Base-by-base conservation (phyloP, 2,113 vertebrate species). In the Ondatra zibethicus region DNA sequence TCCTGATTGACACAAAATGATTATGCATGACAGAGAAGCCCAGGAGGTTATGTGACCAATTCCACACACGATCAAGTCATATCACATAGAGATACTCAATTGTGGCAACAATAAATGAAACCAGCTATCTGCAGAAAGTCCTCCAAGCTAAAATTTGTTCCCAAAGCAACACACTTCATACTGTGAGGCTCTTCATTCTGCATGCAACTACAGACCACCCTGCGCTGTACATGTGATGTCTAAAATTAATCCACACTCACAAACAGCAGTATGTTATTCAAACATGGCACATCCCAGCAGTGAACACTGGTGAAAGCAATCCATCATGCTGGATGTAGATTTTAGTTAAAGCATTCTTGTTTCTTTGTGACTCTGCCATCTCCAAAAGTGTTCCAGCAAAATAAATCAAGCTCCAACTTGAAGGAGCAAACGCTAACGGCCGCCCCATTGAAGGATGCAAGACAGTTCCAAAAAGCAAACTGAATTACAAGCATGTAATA, bases 381-480 rank as follows among this genome's bases (percentile, higher is more conserved):
- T 92, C 75, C 94, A 29, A 76, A 95, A 76, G 68, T 90, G 68
- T 85, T 96, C 36, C 45, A 36, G 86, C 23, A 75, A 81, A 93
- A 82, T 78, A 68, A 97, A 81, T 87, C 31, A 81, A 76, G 81
- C 58, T 61, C 12, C 39, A 72, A 25, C 90, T 45, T 45, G 76
- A 91, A 95, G 90, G 39, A 78, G 81, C 70, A 86, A 73, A 70
- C 9, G 10, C 77, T n/a, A n/a, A 70, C 4, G 36, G 61, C 65
- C 25, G 39, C 31, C 70, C 58, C 89, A 39, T 3, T 3, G 61
- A 93, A 50, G 61, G 84, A 92, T 39, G 52, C 39, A n/a, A 42
- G 2, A 61, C n/a, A 80, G 91, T 76, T 84, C 55, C 73, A 1
- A 61, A 94, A 89, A 58, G 55, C 85, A 94, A 92, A 88, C 2